Conservation (phyloP, 1,140 invertebrate genomes). For the Trachymyrmex septentrionalis region DNA sequence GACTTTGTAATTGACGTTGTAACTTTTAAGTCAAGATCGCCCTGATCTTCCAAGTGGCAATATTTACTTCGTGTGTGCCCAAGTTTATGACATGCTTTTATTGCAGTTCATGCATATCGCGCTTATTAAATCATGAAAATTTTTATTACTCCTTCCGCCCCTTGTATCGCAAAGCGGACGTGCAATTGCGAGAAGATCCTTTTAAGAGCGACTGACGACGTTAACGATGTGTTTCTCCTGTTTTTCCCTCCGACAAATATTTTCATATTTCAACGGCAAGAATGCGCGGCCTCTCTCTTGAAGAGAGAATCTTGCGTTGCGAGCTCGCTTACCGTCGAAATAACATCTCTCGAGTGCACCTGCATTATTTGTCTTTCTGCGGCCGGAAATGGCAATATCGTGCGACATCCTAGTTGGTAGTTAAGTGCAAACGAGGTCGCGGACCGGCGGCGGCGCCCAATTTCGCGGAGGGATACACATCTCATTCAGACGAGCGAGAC, state of each 20-base stretch:
- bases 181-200: neutral
- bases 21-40: conserved; percentile 39
- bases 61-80: conserved; percentile 7
- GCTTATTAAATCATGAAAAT: conserved; percentile 5
- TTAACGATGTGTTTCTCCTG: conserved; percentile 5
- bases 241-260: conserved; percentile 27
- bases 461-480: conserved; percentile 55
- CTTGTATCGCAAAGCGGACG: neutral
- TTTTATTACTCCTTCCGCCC: neutral
- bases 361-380: conserved; percentile 71
- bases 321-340: conserved; percentile 35
- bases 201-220: neutral
- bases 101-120: neutral
- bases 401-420: conserved; percentile 65
- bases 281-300: neutral
- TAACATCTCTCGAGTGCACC: conserved; percentile 59
- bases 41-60: conserved; percentile 6
- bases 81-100: neutral
- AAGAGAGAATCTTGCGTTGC: conserved; percentile 30
- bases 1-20: conserved; percentile 53
- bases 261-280: conserved; percentile 45
- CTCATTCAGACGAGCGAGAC: neutral
- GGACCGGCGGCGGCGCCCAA: conserved; percentile 47
- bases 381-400: conserved; percentile 67
- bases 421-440: conserved; percentile 70